Conservation (phyloP, 2,888 invertebrate genomes). For the Hemaris fuciformis region DNA sequence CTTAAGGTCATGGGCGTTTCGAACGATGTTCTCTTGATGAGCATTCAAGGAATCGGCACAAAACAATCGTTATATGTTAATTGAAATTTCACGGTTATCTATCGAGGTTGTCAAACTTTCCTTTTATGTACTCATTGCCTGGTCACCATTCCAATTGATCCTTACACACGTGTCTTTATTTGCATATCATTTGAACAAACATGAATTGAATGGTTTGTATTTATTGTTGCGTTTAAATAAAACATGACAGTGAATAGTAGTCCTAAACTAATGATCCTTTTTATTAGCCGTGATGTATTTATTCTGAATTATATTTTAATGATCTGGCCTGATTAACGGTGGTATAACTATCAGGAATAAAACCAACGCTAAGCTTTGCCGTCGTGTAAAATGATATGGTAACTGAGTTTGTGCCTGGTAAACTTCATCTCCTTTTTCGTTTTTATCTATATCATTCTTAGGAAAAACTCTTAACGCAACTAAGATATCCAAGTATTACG, state of each 20-base stretch:
- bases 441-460: no score
- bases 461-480: no score
- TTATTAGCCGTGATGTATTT: no score
- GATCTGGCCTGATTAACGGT: no score
- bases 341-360: no score
- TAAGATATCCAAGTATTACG: no score
- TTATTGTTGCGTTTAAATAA: neutral
- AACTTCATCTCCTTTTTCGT: no score
- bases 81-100: conserved; percentile 57
- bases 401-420: no score
- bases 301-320: no score
- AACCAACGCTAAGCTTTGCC: no score
- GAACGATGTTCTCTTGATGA: conserved; percentile 35
- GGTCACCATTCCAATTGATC: conserved; percentile 19
- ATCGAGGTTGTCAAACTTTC: conserved; percentile 59
- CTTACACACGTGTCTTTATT: conserved; percentile 8
- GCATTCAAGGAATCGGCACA: conserved; percentile 46
- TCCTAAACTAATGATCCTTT: no score
- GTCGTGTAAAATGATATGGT: no score
- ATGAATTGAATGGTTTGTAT: neutral
- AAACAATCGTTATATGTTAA: conserved; percentile 64
- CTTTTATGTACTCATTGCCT: conserved; percentile 44
- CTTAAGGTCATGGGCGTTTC: conserved; percentile 42
- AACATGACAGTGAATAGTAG: neutral
- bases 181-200: conserved; percentile 20